Evolutionary conservation across 2,113 vertebrate species (phyloP).

Genomic region (Muntiacus muntjak): DNA sequence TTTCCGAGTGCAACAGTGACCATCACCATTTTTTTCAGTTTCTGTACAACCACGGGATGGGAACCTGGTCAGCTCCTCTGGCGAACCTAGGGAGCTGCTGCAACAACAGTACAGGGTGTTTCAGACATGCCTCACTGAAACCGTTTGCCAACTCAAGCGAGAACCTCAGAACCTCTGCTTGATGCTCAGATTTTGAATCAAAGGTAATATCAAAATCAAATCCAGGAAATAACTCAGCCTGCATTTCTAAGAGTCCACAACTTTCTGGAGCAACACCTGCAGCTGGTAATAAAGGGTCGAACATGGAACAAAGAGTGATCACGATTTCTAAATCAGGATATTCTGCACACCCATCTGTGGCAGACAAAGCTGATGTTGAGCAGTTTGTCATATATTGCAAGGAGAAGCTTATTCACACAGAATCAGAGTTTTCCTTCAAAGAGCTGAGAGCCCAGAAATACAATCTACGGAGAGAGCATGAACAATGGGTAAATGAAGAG

Average conservation of each 20-base stretch:
- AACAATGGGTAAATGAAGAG: slow-evolving; percentile 78
- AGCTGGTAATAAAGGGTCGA: slow-evolving; percentile 31
- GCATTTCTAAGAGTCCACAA: slow-evolving; percentile 43
- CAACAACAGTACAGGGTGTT: not conserved
- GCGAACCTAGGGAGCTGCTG: not conserved
- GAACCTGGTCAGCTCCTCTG: not conserved
- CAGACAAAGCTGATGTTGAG: slow-evolving; percentile 43
- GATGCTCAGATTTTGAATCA: slow-evolving; percentile 81
- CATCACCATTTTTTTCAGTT: slow-evolving; percentile 78
- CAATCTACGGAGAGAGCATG: slow-evolving; percentile 71
- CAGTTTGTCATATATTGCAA: slow-evolving; percentile 81
- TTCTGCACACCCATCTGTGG: slow-evolving; percentile 21
- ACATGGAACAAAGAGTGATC: slow-evolving; percentile 66
- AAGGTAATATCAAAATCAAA: slow-evolving; percentile 59
- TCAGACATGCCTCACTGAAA: not conserved
- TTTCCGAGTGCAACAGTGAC: slow-evolving; percentile 81
- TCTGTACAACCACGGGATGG: not conserved
- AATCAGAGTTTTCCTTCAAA: slow-evolving; percentile 87
- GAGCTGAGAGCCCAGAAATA: slow-evolving; percentile 84
- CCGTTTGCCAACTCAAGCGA: slow-evolving; percentile 31
- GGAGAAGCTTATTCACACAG: slow-evolving; percentile 79
- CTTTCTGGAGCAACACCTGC: slow-evolving; percentile 36
- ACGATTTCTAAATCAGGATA: slow-evolving; percentile 75
- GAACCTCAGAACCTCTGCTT: slow-evolving; percentile 75
- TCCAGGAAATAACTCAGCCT: slow-evolving; percentile 22